A percentile compares a stretch with the other conserved stretches of the same genome.
phyloP scores from a whole-genome alignment of 1,140 invertebrate species.

The Drosophila sproati region DNA sequence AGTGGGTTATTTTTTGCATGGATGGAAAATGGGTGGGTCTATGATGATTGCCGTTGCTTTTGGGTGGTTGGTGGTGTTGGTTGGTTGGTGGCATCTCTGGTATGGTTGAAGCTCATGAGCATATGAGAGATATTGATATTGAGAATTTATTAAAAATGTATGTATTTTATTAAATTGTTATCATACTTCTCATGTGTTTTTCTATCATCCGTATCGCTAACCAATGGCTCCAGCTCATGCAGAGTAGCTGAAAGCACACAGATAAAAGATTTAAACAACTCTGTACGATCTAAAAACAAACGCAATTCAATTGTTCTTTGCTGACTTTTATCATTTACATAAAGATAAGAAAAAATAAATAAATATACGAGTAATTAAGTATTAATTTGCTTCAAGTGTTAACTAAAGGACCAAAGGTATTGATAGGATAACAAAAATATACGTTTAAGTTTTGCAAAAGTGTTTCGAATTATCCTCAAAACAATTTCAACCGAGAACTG shows the following conservation, averaged over 20 bases:
- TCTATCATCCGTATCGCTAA: constrained; percentile 88
- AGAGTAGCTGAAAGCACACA: constrained; percentile 84
- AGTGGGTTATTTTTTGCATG: constrained; percentile 28
- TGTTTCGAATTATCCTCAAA: constrained; percentile 65
- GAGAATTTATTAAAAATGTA: constrained; percentile 27
- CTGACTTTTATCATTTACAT: constrained; percentile 59
- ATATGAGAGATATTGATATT: constrained; percentile 29
- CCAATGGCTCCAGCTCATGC: constrained; percentile 91
- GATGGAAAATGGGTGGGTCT: constrained; percentile 30
- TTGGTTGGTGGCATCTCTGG: constrained; percentile 26
- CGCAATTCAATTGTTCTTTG: constrained; percentile 36
- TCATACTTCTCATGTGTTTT: constrained; percentile 84
- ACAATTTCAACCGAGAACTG: constrained; percentile 25
- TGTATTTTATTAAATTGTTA: constrained; percentile 47
- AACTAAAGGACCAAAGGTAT: constrained; percentile 58
- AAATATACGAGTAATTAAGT: constrained; percentile 45
- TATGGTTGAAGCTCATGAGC: constrained; percentile 61
- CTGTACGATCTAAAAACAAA: constrained; percentile 33
- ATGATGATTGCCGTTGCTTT: constrained; percentile 16
- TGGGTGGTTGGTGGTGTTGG: neutral
- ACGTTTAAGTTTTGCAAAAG: constrained; percentile 58
- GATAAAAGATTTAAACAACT: constrained; percentile 69
- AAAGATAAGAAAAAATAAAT: constrained; percentile 47
- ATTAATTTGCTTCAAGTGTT: constrained; percentile 50
- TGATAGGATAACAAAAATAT: constrained; percentile 44